phyloP scores from a whole-genome alignment of 1,140 invertebrate genomes.

The Drosophila tsacasi region DNA sequence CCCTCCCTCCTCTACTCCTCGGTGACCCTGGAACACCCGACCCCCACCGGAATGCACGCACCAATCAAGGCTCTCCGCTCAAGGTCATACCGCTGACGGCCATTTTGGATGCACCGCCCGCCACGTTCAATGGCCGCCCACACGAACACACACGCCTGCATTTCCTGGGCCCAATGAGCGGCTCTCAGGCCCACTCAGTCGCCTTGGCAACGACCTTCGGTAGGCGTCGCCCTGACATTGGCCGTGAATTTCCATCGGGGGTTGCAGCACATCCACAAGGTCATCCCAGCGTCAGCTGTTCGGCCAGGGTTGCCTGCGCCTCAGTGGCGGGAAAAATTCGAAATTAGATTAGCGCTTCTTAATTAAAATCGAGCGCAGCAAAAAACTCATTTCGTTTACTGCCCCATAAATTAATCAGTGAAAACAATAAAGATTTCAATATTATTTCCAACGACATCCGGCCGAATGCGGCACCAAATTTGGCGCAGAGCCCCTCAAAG shows the following conservation, averaged over 20 bases:
- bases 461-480: slow-evolving; percentile 60
- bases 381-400: slow-evolving; percentile 56
- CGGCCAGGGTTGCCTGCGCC: slow-evolving; percentile 36
- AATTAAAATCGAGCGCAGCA: slow-evolving; percentile 15
- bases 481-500: slow-evolving; percentile 14
- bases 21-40: not conserved
- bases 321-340: slow-evolving; percentile 8
- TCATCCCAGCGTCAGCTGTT: slow-evolving; percentile 40
- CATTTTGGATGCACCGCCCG: slow-evolving; percentile 68
- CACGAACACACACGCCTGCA: slow-evolving; percentile 50
- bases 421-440: slow-evolving; percentile 66
- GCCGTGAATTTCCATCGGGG: slow-evolving; percentile 55
- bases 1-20: not conserved
- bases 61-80: slow-evolving; percentile 33
- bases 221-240: slow-evolving; percentile 80
- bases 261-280: slow-evolving; percentile 64
- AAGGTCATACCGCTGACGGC: slow-evolving; percentile 75
- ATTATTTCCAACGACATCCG: slow-evolving; percentile 69
- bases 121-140: slow-evolving; percentile 72
- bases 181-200: slow-evolving; percentile 53
- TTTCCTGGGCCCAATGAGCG: slow-evolving; percentile 76
- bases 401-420: slow-evolving; percentile 64
- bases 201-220: slow-evolving; percentile 75
- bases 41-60: not conserved
- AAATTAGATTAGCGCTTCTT: slow-evolving; percentile 10